A percentile compares a stretch with the other conserved stretches of the same genome.
Conservation (phyloP, 2,113 vertebrate genomes). For the Craseonycteris thonglongyai region DNA sequence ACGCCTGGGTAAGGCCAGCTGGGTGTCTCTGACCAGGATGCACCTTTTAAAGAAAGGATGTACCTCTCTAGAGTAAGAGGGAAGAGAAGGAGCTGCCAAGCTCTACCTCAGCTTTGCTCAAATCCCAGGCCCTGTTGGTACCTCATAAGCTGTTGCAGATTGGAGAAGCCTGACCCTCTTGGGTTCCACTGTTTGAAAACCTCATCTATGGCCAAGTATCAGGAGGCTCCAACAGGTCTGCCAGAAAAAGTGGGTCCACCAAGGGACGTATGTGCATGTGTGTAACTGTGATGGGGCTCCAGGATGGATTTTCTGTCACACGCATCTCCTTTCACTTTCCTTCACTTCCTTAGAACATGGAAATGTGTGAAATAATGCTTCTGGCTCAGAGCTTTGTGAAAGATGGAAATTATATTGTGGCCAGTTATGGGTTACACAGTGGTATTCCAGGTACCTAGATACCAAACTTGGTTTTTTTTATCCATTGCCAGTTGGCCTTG, state of each 20-base stretch:
- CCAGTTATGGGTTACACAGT: background rate
- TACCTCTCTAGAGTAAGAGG: background rate
- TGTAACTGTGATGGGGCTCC: background rate
- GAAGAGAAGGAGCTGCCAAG: background rate
- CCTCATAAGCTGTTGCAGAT: background rate
- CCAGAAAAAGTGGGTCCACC: background rate
- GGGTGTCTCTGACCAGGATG: background rate
- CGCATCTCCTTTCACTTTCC: background rate
- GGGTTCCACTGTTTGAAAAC: background rate
- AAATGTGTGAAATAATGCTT: background rate
- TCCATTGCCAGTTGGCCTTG: constrained; percentile 3
- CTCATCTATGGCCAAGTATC: background rate
- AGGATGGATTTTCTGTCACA: background rate
- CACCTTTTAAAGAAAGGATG: background rate
- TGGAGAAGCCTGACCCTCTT: background rate
- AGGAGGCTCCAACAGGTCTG: background rate
- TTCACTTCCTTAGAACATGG: background rate
- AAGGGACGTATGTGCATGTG: background rate
- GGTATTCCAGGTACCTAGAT: constrained; percentile 1
- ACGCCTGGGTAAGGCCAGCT: background rate
- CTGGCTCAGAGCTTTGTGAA: background rate
- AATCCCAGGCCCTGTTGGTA: background rate
- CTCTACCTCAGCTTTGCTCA: background rate
- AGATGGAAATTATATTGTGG: background rate
- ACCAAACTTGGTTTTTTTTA: background rate